phyloP scores from a whole-genome alignment of 2,797 vertebrate genomes.

The Pagetopsis macropterus region DNA sequence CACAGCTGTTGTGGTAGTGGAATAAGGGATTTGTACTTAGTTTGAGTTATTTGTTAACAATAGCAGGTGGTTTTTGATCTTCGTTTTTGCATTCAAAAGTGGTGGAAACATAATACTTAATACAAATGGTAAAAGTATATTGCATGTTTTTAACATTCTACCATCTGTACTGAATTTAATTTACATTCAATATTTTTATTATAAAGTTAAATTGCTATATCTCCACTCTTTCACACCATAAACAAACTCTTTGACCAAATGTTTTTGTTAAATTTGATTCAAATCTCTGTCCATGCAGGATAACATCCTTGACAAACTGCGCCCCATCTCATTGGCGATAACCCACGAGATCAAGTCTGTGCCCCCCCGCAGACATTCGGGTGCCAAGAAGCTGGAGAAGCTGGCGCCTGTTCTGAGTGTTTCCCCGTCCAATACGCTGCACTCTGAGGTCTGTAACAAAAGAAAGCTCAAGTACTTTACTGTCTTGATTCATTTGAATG shows the following conservation, averaged over 20 bases:
- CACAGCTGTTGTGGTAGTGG: no score
- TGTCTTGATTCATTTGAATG: neutral
- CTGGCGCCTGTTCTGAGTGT: slow-evolving; percentile 87
- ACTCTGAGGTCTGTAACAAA: slow-evolving; percentile 85
- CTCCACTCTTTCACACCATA: neutral
- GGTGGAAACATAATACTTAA: neutral
- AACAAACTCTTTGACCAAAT: neutral
- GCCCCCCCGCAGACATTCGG: slow-evolving; percentile 74
- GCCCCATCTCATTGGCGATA: slow-evolving; percentile 87
- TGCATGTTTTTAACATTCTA: neutral
- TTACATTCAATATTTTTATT: neutral
- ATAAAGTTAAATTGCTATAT: neutral
- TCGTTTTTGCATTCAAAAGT: neutral
- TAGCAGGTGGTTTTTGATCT: neutral
- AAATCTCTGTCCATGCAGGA: slow-evolving; percentile 70
- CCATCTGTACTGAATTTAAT: neutral
- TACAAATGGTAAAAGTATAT: neutral
- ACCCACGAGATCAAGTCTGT: slow-evolving; percentile 86
- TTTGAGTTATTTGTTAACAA: neutral
- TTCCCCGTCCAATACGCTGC: slow-evolving; percentile 83
- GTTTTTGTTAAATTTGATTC: neutral
- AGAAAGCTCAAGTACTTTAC: slow-evolving; percentile 9
- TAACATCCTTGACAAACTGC: slow-evolving; percentile 91
- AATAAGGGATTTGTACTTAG: no score
- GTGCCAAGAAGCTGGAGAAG: slow-evolving; percentile 76